Percentiles rank a stretch among this genome's conserved stretches.
Conservation (phyloP, 2,113 vertebrate genomes). For the Thymallus thymallus region DNA sequence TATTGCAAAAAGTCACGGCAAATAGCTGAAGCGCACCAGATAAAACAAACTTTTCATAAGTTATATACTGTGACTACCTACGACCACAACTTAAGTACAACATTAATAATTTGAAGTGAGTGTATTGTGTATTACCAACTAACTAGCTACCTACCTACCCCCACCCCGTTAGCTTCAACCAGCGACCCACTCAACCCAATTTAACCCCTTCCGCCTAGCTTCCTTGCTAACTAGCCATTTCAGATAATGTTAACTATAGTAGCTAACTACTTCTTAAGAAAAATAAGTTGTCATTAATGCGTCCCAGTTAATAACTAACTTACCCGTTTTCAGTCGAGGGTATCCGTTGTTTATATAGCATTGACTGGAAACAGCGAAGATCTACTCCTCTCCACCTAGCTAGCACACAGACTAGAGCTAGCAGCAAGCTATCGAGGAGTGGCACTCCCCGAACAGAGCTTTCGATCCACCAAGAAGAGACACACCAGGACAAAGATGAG, state of each 20-base stretch:
- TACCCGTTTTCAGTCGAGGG: slow-evolving; percentile 74
- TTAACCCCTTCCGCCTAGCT: not conserved
- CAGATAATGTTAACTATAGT: not conserved
- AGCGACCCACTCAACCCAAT: not conserved
- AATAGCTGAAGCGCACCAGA: too few species aligned
- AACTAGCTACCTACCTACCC: not conserved
- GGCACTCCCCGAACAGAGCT: slow-evolving; percentile 80
- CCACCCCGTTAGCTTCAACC: not conserved
- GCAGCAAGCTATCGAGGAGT: slow-evolving; percentile 70
- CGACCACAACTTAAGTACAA: too few species aligned
- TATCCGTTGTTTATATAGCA: slow-evolving; percentile 75
- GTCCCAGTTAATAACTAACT: slow-evolving; percentile 29
- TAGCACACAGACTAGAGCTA: slow-evolving; percentile 62
- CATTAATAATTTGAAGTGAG: too few species aligned
- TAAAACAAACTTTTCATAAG: too few species aligned
- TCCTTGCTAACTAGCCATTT: not conserved
- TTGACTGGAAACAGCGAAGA: slow-evolving; percentile 71
- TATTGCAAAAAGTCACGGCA: too few species aligned
- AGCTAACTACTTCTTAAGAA: not conserved
- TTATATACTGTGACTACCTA: too few species aligned
- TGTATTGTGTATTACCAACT: too few species aligned
- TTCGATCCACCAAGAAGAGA: slow-evolving; percentile 68
- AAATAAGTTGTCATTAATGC: not conserved
- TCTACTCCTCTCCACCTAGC: slow-evolving; percentile 58
- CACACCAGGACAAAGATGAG: slow-evolving; percentile 70